Percentiles rank a stretch among this genome's conserved stretches.
Evolutionary conservation across 1,140 invertebrate genomes (phyloP).

Genomic region (Diploscapter pachys): DNA sequence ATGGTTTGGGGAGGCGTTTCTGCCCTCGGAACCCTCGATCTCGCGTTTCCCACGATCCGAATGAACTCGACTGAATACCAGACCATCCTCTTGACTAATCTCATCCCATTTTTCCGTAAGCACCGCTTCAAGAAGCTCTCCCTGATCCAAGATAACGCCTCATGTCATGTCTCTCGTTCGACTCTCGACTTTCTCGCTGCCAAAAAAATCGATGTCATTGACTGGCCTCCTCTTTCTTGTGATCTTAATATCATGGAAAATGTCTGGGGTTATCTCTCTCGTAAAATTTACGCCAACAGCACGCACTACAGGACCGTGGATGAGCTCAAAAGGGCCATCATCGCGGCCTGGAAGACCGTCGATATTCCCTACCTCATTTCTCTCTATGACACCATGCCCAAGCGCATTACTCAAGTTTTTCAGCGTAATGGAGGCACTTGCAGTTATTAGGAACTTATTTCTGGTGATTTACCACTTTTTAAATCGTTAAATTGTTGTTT

Average conservation of each 20-base stretch:
- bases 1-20: slow-evolving; percentile 17
- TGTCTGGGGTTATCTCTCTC: slow-evolving; percentile 51
- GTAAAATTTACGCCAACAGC: slow-evolving; percentile 33
- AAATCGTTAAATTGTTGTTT: not conserved
- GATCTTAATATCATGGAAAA: slow-evolving; percentile 61
- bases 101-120: slow-evolving; percentile 19
- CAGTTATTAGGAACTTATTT: not conserved
- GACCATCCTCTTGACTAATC: slow-evolving; percentile 10
- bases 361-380: not conserved
- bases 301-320: slow-evolving; percentile 21
- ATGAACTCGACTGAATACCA: slow-evolving; percentile 33
- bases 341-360: slow-evolving; percentile 13
- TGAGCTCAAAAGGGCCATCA: slow-evolving; percentile 17
- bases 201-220: slow-evolving; percentile 30
- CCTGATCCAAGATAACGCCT: slow-evolving; percentile 60
- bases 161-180: slow-evolving; percentile 47
- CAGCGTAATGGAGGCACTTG: not conserved
- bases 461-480: not conserved
- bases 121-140: not conserved
- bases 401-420: not conserved
- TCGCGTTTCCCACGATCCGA: slow-evolving; percentile 1
- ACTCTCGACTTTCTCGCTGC: slow-evolving; percentile 15
- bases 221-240: slow-evolving; percentile 58
- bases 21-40: not conserved
- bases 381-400: not conserved